Evolutionary conservation across 2,888 invertebrate genomes (phyloP).

Genomic region (Bellardia pandia): DNA sequence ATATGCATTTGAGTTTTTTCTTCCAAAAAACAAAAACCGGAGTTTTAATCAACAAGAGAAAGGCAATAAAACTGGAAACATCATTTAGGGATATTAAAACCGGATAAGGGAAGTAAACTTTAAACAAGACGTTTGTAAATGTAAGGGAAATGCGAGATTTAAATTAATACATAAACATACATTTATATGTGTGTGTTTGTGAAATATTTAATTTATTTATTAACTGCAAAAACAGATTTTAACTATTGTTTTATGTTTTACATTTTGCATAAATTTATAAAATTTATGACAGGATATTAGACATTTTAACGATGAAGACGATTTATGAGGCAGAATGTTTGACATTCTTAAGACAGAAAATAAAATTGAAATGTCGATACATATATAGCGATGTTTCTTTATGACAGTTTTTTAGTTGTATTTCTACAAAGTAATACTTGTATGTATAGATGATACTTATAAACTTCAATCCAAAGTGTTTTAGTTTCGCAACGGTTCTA

Average conservation of each 20-base stretch:
- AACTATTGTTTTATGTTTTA: background rate
- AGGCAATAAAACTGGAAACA: slow-evolving; percentile 41
- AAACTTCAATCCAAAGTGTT: too few species aligned
- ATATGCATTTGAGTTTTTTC: slow-evolving; percentile 45
- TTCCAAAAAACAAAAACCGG: background rate
- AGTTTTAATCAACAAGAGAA: background rate
- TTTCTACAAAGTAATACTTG: too few species aligned
- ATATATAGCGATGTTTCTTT: too few species aligned
- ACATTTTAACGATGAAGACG: background rate
- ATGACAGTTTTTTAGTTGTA: too few species aligned
- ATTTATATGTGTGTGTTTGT: background rate
- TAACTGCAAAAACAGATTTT: background rate
- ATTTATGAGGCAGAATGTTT: background rate
- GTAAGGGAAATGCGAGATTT: background rate
- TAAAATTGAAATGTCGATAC: too few species aligned
- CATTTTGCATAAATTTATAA: background rate
- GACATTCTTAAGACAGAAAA: too few species aligned
- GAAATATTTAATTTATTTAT: background rate
- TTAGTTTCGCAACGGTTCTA: too few species aligned
- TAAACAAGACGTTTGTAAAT: slow-evolving; percentile 21
- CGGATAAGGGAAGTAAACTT: slow-evolving; percentile 55
- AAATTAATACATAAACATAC: background rate
- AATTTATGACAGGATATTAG: slow-evolving; percentile 3
- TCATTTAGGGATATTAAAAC: slow-evolving; percentile 53
- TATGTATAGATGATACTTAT: too few species aligned